Evolutionary conservation across 2,797 vertebrate genomes (phyloP), one percentile per base, ranked within the genome.

Genomic region (Poeciliopsis paucimaculata): DNA sequence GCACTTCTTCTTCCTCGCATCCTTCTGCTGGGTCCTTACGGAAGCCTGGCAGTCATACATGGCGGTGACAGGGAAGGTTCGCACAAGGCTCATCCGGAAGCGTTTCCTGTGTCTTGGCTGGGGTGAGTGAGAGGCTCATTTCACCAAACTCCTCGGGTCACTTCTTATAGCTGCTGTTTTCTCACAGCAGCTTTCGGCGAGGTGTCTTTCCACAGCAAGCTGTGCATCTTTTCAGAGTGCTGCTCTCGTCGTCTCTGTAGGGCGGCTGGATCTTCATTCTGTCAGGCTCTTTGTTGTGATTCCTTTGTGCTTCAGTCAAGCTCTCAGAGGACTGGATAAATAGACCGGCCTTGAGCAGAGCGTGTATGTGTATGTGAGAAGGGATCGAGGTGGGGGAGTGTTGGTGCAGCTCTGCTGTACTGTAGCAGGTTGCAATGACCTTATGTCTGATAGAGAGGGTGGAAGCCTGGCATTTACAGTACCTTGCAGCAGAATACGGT

Each of bases 21-120:
- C 98, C 2, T 99, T 99, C 95, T 99, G 98, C 94, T 99, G 98
- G 98, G 98, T 99, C 86, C 96, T 99, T 95, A 99, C 98, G 31
- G 98, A 99, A 95, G 98, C 98, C 80, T 99, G 98, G 98, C 98
- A 99, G 95, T 99, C 98, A 73, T 99, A 99, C 91, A 99, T 99
- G 98, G 98, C 98, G 77, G 98, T 99, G 89, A 99, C 98, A 13
- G 98, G 98, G 88, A 99, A 99, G 95, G 98, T 99, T 85, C 97
- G 98, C 92, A 99, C 98, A 81, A 96, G 98, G 77, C 97, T 99
- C 83, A 99, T 99, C 94, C 96, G 98, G 84, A 99, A 99, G 90
- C 97, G 98, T 72, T 99, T 99, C 92, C 94, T 99, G 87, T 99
- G 98, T 93, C 97, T 99, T 92, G 98, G 98, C 93, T 99, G 98